A percentile compares a stretch with the other conserved stretches of the same genome.
These are phyloP conservation scores for Saccostrea cuccullata DNA, from an alignment of 1,140 invertebrate species.

Conservation along the genomic window DNA sequence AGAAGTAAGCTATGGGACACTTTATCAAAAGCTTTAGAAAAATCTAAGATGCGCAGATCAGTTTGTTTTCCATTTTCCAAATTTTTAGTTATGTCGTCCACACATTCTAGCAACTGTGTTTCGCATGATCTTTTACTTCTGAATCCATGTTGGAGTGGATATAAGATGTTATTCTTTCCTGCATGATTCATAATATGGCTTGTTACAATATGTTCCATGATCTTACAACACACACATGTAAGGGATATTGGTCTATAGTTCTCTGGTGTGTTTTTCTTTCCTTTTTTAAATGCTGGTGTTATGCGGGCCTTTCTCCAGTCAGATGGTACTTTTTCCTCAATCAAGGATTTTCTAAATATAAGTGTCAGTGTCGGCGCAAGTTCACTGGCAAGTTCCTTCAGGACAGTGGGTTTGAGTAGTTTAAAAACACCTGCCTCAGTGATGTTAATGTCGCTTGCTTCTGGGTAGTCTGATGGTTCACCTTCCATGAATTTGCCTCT, in stretches of 20 bases:
- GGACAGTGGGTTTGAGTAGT: background rate
- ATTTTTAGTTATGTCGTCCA: slow-evolving; percentile 23
- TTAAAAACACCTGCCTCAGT: too few relatives aligned
- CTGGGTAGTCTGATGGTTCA: too few relatives aligned
- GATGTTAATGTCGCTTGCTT: too few relatives aligned
- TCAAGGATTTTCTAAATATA: slow-evolving; percentile 38
- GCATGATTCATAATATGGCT: slow-evolving; percentile 45
- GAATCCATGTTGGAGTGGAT: slow-evolving; percentile 49
- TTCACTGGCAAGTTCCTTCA: slow-evolving; percentile 46
- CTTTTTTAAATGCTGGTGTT: slow-evolving; percentile 40
- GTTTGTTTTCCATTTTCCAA: too few relatives aligned
- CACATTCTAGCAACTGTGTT: slow-evolving; percentile 48
- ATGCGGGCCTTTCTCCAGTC: too few relatives aligned
- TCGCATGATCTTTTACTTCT: slow-evolving; percentile 42
- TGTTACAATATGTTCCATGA: too few relatives aligned
- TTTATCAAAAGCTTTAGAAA: slow-evolving; percentile 65
- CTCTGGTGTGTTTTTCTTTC: too few relatives aligned
- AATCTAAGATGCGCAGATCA: slow-evolving; percentile 55
- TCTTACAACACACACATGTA: too few relatives aligned
- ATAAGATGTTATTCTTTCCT: slow-evolving; percentile 49
- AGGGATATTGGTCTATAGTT: too few relatives aligned
- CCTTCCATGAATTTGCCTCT: too few relatives aligned
- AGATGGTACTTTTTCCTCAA: background rate
- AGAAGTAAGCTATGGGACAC: slow-evolving; percentile 53
- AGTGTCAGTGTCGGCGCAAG: slow-evolving; percentile 44